Evolutionary conservation across 2,888 invertebrate species (phyloP), one percentile per base, ranked within the genome.

Genomic region (Chrysodeixis includens): DNA sequence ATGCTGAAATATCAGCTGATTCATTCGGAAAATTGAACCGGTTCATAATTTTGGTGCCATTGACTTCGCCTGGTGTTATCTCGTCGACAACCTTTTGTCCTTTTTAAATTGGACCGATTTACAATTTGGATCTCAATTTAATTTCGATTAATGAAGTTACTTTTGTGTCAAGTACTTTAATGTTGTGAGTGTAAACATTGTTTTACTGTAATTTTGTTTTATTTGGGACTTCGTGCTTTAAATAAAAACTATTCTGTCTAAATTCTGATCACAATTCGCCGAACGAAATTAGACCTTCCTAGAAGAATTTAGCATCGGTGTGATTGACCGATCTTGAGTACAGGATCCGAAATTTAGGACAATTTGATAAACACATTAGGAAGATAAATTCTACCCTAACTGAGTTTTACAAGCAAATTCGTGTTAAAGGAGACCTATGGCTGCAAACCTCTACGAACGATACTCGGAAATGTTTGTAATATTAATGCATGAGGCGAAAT

Each of bases 1-100:
- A 14, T 32, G 53, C 63, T 63, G 70, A 69, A 74, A 69, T 59
- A 70, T 55, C 18, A 55, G 59, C 56, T 62, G 69, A 69, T 57
- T 69, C 64, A 57, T 18, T 51, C 54, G 63, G 63, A 63, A 74
- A 74, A 69, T 60, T 63, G 53, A 44, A 69, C 44, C 30, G 59
- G 14, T 30, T 57, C 10, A 71, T 52, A 46, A 56, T 74, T 62
- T 71, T 62, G 53, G 53, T 54, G 49, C 54, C 56, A 35, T 74
- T 35, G 6, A 20, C 54, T n/a, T 40, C 0, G n/a, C 6, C 4
- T 6, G 2, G n/a, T 40, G n/a, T 56, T 52, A 46, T 55, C 4
- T 54, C 5, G 14, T n/a, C n/a, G 2, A 20, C 26, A 22, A n/a
- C 16, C 26, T 30, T 30, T 44, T n/a, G 35, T 20, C 32, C 30